Base-by-base conservation (phyloP, 2,797 vertebrate genomes). In the Notoglanidium macrostoma region DNA sequence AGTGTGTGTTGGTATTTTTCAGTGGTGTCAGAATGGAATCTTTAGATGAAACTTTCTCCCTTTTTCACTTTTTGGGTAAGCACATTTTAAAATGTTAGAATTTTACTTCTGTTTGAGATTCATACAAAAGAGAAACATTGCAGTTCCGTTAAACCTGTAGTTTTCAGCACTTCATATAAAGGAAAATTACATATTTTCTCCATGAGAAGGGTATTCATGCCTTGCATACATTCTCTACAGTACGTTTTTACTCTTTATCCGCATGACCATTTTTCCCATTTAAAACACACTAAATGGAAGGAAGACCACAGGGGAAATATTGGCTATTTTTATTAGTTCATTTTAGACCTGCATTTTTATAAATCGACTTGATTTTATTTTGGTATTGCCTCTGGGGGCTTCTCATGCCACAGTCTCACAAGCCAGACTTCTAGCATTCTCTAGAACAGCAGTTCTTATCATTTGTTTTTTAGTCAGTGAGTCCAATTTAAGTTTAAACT, bases 311-410 rank as follows among this genome's bases (percentile, higher is more conserved):
- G 44, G 59, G 61, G 63, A 85, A 84, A 73, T 29, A 32, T 26
- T 63, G 12, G 7, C 6, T 35, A 61, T 79, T 88, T 88, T 78
- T 85, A 72, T n/a, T 54, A 44, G 59, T 85, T 86, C 86, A 83
- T 77, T 74, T 83, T 80, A 76, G 68, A 68, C 61, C 55, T 74
- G 49, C 0, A n/a, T 84, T 74, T 54, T 83, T 79, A 87, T 57
- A 90, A 89, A 89, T 89, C 51, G 55, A 32, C 32, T 70, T 59
- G 10, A 10, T 80, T 88, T 89, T 86, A 84, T 86, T 91, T 88
- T 89, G 23, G 87, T 67, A 63, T 80, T 74, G 80, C 63, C 68
- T 85, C 67, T 55, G n/a, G 80, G 65, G 79, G 57, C 72, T 55
- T 26, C 65, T 87, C 65, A 35, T 81, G 51, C 83, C 86, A 81